Conservation (phyloP, 2,888 invertebrate genomes). For the Conus canariensis region DNA sequence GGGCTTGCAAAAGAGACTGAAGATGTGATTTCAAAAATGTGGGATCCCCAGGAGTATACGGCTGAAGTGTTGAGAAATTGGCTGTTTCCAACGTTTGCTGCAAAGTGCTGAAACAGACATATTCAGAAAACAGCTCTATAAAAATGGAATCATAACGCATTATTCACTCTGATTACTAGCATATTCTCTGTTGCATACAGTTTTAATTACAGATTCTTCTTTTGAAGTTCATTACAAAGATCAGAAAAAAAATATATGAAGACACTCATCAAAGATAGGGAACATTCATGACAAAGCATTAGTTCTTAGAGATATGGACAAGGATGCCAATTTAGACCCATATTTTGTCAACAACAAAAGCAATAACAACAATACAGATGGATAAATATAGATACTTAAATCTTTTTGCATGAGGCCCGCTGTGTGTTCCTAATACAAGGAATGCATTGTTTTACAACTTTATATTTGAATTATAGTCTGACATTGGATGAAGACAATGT, state of each 20-base stretch:
- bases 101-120: slow-evolving; percentile 14
- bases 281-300: too few species aligned
- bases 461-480: too few species aligned
- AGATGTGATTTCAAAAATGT: background rate
- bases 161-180: background rate
- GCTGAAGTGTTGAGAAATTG: slow-evolving; percentile 16
- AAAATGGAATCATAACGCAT: background rate
- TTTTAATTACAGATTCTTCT: background rate
- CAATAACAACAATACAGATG: too few species aligned
- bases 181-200: background rate
- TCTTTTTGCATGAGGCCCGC: too few species aligned
- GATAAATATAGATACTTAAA: too few species aligned
- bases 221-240: background rate
- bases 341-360: too few species aligned
- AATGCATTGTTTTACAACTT: too few species aligned
- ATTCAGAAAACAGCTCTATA: background rate
- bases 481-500: too few species aligned
- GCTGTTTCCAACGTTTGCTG: slow-evolving; percentile 12
- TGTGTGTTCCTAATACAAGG: too few species aligned
- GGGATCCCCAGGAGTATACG: background rate
- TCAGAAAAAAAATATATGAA: background rate
- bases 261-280: too few species aligned
- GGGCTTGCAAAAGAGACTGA: background rate
- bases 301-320: background rate
- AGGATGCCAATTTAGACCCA: too few species aligned